Conservation (phyloP, 2,888 invertebrate genomes). For the Ischnus inquisitorius region DNA sequence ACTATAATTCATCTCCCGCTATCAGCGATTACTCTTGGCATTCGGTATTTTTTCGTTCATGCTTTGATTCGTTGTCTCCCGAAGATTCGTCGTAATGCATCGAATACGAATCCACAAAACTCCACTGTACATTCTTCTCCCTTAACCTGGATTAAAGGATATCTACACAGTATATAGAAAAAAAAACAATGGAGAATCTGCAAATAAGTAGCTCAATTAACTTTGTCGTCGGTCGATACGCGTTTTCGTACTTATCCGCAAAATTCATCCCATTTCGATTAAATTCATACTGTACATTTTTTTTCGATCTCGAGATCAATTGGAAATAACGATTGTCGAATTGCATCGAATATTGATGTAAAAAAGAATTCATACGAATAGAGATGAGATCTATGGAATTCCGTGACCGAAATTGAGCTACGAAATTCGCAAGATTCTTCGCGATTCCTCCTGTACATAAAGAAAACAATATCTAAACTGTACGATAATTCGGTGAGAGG, state of each 20-base stretch:
- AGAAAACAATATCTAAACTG: not conserved
- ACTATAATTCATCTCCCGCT: conserved; percentile 42
- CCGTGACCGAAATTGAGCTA: not conserved
- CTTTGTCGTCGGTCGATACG: not conserved
- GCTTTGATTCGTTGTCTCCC: conserved; percentile 30
- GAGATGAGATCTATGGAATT: not conserved
- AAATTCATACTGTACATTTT: not conserved
- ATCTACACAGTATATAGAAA: not conserved
- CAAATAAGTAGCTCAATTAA: not conserved
- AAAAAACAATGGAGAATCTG: not conserved
- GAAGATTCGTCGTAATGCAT: conserved; percentile 7
- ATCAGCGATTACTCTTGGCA: conserved; percentile 14
- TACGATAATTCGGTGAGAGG: not conserved
- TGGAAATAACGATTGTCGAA: no score
- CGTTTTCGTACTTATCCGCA: no score
- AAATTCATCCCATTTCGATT: not conserved
- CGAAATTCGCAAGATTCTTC: not conserved
- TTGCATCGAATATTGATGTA: no score
- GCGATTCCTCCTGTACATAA: not conserved
- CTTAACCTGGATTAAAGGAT: not conserved
- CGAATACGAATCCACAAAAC: not conserved
- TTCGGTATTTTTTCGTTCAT: conserved; percentile 7
- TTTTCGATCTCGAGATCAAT: not conserved
- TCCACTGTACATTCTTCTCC: conserved; percentile 15
- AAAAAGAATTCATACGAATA: no score